Conservation (phyloP, 2,113 vertebrate species). For the Rhizomys pruinosus region DNA sequence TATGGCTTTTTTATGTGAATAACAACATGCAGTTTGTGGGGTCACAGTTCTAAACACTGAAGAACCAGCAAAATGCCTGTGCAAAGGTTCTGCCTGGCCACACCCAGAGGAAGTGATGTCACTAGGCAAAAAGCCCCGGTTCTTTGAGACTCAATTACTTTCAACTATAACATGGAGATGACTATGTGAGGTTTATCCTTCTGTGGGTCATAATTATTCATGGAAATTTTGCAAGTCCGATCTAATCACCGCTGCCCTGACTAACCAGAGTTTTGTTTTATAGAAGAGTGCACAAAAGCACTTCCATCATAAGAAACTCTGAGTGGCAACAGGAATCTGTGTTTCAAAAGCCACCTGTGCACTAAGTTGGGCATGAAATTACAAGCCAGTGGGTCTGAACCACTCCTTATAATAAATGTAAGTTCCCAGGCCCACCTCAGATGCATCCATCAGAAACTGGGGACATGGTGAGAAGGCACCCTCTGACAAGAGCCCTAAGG, state of each 20-base stretch:
- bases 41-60: neutral
- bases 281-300: neutral
- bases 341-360: neutral
- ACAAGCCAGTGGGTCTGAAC: neutral
- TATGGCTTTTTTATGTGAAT: neutral
- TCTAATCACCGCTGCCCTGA: neutral
- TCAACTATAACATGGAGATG: conserved; percentile 21
- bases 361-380: neutral
- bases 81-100: neutral
- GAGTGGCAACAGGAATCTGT: neutral
- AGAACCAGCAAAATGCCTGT: neutral
- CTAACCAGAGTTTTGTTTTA: neutral
- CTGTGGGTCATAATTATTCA: neutral
- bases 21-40: neutral
- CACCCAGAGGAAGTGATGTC: neutral
- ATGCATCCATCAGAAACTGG: neutral
- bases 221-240: neutral
- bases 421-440: neutral
- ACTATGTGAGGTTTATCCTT: neutral
- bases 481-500: neutral
- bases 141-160: neutral
- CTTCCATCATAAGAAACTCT: neutral
- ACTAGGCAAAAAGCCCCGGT: neutral
- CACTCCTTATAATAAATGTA: neutral
- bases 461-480: neutral